Conservation (phyloP, 2,797 vertebrate species). For the Myotis vivesi region DNA sequence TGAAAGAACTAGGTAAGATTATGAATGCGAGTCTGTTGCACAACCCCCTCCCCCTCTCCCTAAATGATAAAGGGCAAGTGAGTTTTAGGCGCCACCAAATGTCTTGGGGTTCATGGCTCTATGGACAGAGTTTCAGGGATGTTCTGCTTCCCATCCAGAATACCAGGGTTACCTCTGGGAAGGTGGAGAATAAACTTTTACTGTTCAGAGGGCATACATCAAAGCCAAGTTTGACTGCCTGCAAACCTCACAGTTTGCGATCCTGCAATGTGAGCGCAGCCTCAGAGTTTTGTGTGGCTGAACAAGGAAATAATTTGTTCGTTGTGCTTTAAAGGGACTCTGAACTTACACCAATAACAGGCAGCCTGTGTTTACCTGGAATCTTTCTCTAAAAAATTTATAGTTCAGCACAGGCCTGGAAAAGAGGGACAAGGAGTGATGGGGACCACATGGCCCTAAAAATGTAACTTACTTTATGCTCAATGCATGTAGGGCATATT, state of each 20-base stretch:
- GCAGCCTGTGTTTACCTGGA: constrained; percentile 66
- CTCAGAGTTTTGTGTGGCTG: not conserved
- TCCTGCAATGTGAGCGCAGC: constrained; percentile 60
- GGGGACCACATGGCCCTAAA: constrained; percentile 60
- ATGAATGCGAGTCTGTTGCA: not conserved
- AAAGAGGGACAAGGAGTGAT: constrained; percentile 49
- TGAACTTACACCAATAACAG: constrained; percentile 68
- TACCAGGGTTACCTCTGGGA: not conserved
- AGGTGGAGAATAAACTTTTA: constrained; percentile 29
- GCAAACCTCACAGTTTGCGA: not conserved
- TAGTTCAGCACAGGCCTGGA: constrained; percentile 53
- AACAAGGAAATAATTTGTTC: constrained; percentile 67
- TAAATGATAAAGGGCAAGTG: not conserved
- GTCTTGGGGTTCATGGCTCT: not conserved
- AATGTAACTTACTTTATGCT: not conserved
- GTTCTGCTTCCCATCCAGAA: not conserved
- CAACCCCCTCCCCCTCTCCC: not conserved
- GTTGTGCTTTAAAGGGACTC: constrained; percentile 49
- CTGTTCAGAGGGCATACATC: constrained; percentile 11
- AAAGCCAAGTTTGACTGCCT: constrained; percentile 53
- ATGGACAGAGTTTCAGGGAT: not conserved
- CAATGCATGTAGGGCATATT: not conserved
- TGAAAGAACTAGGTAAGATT: not conserved
- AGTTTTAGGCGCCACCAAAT: not conserved
- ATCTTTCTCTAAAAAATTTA: constrained; percentile 65